Conservation (phyloP, 2,888 invertebrate genomes). For the Temnothorax ravouxi region DNA sequence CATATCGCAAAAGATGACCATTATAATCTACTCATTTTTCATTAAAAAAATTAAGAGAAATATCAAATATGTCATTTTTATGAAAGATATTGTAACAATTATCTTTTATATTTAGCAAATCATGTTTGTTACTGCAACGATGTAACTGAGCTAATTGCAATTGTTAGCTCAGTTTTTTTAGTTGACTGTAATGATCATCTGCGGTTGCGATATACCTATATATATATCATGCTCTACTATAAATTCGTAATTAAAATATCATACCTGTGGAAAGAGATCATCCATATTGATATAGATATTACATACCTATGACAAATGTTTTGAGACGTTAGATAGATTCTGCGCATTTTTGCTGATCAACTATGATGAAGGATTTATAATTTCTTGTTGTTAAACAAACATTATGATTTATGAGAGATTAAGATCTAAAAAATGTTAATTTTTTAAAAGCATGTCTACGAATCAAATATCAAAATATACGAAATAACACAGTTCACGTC, state of each 20-base stretch:
- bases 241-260: constrained; percentile 13
- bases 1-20: not conserved
- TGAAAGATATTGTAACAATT: not conserved
- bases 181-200: not conserved
- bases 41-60: not conserved
- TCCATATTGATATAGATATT: not conserved
- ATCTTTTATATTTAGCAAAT: not conserved
- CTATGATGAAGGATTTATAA: not conserved
- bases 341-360: not conserved
- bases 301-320: not conserved
- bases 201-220: not conserved
- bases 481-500: constrained; percentile 7
- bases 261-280: not conserved
- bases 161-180: not conserved
- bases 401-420: not conserved
- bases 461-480: not conserved
- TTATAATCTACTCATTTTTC: not conserved
- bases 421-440: not conserved
- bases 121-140: not conserved
- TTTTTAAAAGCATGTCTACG: not conserved
- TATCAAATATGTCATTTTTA: not conserved
- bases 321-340: not conserved
- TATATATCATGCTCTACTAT: not conserved
- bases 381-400: not conserved
- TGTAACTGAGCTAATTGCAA: not conserved